These are phyloP conservation scores for Alectoris magna DNA, from an alignment of 2,797 vertebrate genomes.

Conservation along the genomic window DNA sequence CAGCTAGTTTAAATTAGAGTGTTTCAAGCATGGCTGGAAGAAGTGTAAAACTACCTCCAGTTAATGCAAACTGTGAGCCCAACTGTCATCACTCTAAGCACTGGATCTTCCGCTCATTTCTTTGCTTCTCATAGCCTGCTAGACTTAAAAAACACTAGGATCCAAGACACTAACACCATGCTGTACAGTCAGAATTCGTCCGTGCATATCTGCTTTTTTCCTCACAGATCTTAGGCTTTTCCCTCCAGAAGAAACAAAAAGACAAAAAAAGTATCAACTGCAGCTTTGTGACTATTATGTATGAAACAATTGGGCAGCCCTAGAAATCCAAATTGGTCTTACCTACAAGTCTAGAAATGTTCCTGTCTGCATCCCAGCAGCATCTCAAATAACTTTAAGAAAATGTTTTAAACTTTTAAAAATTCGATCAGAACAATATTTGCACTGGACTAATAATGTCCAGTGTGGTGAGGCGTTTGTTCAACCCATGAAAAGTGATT, in stretches of 20 bases:
- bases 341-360: neutral
- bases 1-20: neutral
- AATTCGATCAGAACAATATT: neutral
- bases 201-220: neutral
- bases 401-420: neutral
- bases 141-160: neutral
- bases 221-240: neutral
- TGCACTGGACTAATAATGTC: neutral
- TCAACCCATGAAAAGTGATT: neutral
- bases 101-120: neutral
- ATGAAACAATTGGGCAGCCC: neutral
- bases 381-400: neutral
- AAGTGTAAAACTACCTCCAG: neutral
- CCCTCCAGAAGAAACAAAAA: neutral
- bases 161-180: neutral
- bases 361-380: neutral
- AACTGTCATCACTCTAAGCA: neutral
- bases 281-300: neutral
- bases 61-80: neutral
- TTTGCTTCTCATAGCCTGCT: neutral
- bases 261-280: neutral
- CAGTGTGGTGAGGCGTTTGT: neutral
- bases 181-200: neutral
- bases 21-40: fast-evolving
- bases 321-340: neutral